phyloP scores from a whole-genome alignment of 2,888 invertebrate genomes.

The Cryptocephalus moraei region DNA sequence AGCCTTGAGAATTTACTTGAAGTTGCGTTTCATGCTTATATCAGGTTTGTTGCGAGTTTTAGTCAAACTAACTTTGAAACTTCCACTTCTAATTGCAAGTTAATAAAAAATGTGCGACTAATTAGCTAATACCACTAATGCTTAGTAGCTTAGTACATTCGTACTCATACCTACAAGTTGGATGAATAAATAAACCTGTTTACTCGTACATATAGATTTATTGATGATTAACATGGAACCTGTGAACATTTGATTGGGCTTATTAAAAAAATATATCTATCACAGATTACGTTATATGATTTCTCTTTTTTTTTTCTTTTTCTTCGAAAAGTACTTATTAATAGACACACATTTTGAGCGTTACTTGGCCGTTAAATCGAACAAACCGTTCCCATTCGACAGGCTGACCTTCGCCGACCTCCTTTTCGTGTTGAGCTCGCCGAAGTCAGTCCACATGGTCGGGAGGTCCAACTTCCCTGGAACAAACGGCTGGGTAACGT shows the following conservation, averaged over 20 bases:
- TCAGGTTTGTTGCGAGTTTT: too few relatives aligned
- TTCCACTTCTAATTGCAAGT: too few relatives aligned
- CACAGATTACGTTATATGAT: slow-evolving; percentile 11
- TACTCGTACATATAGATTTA: slow-evolving; percentile 6
- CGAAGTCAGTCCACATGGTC: slow-evolving; percentile 27
- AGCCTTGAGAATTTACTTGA: too few relatives aligned
- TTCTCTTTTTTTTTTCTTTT: neutral
- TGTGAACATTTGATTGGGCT: slow-evolving; percentile 11
- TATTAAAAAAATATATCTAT: slow-evolving; percentile 19
- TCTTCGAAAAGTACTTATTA: slow-evolving; percentile 3
- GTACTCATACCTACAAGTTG: too few relatives aligned
- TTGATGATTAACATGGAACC: slow-evolving; percentile 11
- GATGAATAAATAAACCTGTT: neutral
- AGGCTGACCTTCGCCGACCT: slow-evolving; percentile 22
- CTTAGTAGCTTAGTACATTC: too few relatives aligned
- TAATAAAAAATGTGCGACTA: too few relatives aligned
- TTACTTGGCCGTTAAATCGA: slow-evolving; percentile 32
- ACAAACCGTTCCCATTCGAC: slow-evolving; percentile 19
- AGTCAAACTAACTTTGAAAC: too few relatives aligned
- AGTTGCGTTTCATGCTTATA: too few relatives aligned
- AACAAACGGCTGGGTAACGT: slow-evolving; percentile 1
- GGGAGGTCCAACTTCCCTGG: slow-evolving; percentile 23
- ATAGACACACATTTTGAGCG: slow-evolving; percentile 1
- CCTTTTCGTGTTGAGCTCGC: slow-evolving; percentile 24
- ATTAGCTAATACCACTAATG: too few relatives aligned